Percentiles rank a stretch among this genome's conserved stretches.
phyloP scores from a whole-genome alignment of 1,140 invertebrate species.

The Oscheius sp. region DNA sequence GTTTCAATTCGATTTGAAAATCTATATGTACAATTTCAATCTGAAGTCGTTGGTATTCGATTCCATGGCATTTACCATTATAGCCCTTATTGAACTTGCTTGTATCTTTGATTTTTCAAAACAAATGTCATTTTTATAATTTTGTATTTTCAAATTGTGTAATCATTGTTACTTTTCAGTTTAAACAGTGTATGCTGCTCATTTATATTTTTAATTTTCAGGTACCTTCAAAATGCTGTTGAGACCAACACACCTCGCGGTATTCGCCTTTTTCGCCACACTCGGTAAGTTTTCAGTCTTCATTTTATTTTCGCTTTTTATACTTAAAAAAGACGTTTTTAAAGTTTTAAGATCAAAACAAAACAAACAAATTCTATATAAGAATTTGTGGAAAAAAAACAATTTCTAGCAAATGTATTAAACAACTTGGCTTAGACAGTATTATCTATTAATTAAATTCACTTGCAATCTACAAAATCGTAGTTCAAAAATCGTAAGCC shows the following conservation, averaged over 20 bases:
- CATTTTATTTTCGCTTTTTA: not conserved
- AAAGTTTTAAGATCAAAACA: no score
- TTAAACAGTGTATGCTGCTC: not conserved
- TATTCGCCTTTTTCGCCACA: not conserved
- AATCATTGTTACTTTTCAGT: not conserved
- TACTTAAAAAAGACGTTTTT: not conserved
- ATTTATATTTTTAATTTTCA: not conserved
- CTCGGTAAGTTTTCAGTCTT: not conserved
- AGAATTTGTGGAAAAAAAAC: no score
- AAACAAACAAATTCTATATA: not conserved
- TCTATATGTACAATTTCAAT: no score
- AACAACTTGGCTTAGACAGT: not conserved
- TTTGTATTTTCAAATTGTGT: not conserved
- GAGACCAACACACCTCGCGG: not conserved
- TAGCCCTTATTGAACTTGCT: no score
- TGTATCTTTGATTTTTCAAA: no score
- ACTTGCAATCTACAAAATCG: no score
- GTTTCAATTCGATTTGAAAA: no score
- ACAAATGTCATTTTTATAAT: not conserved
- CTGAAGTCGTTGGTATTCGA: no score
- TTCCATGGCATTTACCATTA: no score
- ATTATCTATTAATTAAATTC: not conserved
- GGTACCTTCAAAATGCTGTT: not conserved
- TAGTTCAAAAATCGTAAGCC: no score
- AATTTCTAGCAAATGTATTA: no score